A percentile compares a stretch with the other conserved stretches of the same genome.
Evolutionary conservation across 2,888 invertebrate species (phyloP).

Genomic region (Meliscaeva auricollis): DNA sequence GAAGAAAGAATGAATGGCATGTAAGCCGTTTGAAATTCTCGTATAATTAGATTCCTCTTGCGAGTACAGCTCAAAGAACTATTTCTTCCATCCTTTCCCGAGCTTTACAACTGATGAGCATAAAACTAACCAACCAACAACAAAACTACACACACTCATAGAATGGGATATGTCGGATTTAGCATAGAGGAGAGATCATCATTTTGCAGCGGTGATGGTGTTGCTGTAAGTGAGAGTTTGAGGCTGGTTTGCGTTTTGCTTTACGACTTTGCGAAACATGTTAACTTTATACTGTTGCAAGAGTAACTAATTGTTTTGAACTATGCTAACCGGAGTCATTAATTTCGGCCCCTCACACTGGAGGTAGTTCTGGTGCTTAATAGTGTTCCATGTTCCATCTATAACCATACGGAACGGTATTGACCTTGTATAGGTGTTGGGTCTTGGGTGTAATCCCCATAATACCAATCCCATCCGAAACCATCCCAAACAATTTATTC

Average conservation of each 20-base stretch:
- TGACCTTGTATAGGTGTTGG: constrained; percentile 42
- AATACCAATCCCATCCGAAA: constrained; percentile 25
- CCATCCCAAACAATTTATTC: constrained; percentile 56
- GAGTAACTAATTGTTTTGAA: constrained; percentile 73
- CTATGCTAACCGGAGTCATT: constrained; percentile 74
- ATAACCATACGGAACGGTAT: constrained; percentile 12
- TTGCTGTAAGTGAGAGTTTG: neutral
- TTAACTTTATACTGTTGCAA: constrained; percentile 67
- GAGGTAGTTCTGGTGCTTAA: constrained; percentile 1
- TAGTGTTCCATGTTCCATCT: constrained; percentile 24
- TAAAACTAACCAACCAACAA: constrained; percentile 17
- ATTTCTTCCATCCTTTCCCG: constrained; percentile 49
- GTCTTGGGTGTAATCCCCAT: neutral
- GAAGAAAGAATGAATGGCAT: no score
- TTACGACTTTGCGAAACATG: constrained; percentile 72
- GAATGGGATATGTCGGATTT: neutral
- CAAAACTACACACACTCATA: constrained; percentile 25
- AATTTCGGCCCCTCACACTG: constrained; percentile 42
- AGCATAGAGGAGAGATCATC: neutral
- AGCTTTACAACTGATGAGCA: no score
- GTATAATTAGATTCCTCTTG: constrained; percentile 69
- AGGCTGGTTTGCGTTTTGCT: constrained; percentile 62
- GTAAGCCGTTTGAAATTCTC: constrained; percentile 46
- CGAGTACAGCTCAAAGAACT: constrained; percentile 48
- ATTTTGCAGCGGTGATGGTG: constrained; percentile 30